phyloP scores from a whole-genome alignment of 2,888 invertebrate genomes.

The Linyphia triangularis region DNA sequence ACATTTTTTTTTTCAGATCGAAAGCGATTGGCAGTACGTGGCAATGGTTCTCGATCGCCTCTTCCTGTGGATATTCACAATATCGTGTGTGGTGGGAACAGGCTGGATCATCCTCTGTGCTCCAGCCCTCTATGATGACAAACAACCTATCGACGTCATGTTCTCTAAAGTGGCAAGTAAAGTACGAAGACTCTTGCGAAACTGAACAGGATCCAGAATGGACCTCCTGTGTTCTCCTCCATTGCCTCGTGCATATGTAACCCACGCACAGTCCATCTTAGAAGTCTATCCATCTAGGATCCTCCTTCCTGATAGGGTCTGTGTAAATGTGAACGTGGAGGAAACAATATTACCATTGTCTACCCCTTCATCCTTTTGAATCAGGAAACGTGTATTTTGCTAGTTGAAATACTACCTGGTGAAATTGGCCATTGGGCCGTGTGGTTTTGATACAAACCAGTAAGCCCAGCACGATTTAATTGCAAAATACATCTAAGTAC shows the following conservation, averaged over 20 bases:
- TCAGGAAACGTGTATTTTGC: too few species aligned
- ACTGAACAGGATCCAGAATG: not conserved
- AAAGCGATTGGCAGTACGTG: conserved; percentile 97
- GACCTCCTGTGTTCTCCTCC: not conserved
- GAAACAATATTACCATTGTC: too few species aligned
- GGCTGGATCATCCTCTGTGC: conserved; percentile 87
- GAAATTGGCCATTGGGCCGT: too few species aligned
- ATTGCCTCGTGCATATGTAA: not conserved
- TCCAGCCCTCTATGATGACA: conserved; percentile 90
- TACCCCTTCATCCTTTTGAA: too few species aligned
- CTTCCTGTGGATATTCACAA: conserved; percentile 93
- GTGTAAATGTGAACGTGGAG: too few species aligned
- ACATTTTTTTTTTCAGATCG: conserved; percentile 89
- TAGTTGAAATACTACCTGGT: too few species aligned
- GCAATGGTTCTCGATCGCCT: conserved; percentile 95
- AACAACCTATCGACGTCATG: conserved; percentile 74
- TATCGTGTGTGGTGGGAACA: conserved; percentile 93
- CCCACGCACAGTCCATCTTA: not conserved
- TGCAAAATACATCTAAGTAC: too few species aligned
- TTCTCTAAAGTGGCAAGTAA: conserved; percentile 71
- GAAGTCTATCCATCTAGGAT: not conserved
- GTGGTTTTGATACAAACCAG: too few species aligned
- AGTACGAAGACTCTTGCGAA: conserved; percentile 52
- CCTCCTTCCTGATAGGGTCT: too few species aligned
- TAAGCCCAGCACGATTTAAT: too few species aligned